These are phyloP conservation scores for Hybognathus amarus DNA, from an alignment of 2,797 vertebrate species.

Conservation along the genomic window DNA sequence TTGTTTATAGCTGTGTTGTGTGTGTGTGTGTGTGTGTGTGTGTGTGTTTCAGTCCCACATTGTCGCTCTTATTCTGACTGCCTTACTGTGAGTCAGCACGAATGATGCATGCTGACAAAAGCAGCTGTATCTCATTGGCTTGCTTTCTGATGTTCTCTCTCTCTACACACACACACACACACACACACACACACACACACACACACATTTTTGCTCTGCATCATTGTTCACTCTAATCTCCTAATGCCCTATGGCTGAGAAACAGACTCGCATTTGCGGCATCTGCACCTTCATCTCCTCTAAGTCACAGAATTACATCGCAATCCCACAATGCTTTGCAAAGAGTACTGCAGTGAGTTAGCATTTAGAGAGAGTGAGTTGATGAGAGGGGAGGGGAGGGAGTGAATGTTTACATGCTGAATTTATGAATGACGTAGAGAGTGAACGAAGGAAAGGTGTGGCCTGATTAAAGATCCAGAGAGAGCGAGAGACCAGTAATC, in stretches of 20 bases:
- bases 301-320: conserved; percentile 76
- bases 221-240: conserved; percentile 37
- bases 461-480: conserved; percentile 80
- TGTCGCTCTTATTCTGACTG: conserved; percentile 3
- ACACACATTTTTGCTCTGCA: background rate
- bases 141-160: conserved; percentile 23
- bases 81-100: conserved; percentile 55
- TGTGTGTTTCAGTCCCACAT: background rate
- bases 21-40: background rate
- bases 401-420: conserved; percentile 30
- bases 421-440: conserved; percentile 55
- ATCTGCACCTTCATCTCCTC: conserved; percentile 75
- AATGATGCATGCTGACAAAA: conserved; percentile 45
- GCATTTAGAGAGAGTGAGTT: conserved; percentile 58
- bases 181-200: background rate
- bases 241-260: conserved; percentile 77
- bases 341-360: conserved; percentile 87
- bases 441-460: conserved; percentile 62
- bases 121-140: conserved; percentile 23
- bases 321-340: conserved; percentile 81
- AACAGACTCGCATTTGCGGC: conserved; percentile 58
- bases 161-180: too few relatives aligned
- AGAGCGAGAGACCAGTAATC: conserved; percentile 71
- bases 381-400: background rate
- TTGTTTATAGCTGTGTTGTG: too few relatives aligned